A percentile compares a stretch with the other conserved stretches of the same genome.
These are phyloP conservation scores for Arion vulgaris DNA, from an alignment of 1,140 invertebrate species.

Conservation along the genomic window DNA sequence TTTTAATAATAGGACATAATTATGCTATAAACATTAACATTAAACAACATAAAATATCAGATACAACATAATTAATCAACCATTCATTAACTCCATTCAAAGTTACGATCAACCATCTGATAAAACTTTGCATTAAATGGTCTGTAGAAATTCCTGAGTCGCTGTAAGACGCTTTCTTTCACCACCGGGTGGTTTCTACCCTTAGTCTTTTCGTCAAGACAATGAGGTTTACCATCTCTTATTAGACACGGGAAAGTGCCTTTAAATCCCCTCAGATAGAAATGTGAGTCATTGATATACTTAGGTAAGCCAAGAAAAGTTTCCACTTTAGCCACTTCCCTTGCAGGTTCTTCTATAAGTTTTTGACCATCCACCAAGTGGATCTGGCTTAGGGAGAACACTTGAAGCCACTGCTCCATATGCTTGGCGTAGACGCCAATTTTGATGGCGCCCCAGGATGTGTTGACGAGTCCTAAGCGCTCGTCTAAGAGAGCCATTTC, in stretches of 20 bases:
- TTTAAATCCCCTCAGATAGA: conserved; percentile 94
- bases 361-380: conserved; percentile 92
- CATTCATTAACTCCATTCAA: conserved; percentile 80
- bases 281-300: conserved; percentile 90
- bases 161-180: conserved; percentile 80
- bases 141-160: conserved; percentile 88
- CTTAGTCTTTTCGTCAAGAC: conserved; percentile 90
- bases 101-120: conserved; percentile 88
- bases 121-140: conserved; percentile 94
- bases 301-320: conserved; percentile 88
- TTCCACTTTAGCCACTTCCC: conserved; percentile 87
- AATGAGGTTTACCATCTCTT: conserved; percentile 85
- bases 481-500: conserved; percentile 84
- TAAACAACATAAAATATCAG: neutral
- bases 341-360: conserved; percentile 88
- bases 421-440: conserved; percentile 90
- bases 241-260: conserved; percentile 90
- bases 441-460: conserved; percentile 87
- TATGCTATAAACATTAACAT: neutral
- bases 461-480: conserved; percentile 80
- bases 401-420: conserved; percentile 86
- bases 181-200: conserved; percentile 91
- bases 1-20: no score
- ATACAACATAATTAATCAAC: neutral
- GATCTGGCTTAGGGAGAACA: conserved; percentile 87